Conservation (phyloP, 2,113 vertebrate species). For the Chloropsis cyanopogon region DNA sequence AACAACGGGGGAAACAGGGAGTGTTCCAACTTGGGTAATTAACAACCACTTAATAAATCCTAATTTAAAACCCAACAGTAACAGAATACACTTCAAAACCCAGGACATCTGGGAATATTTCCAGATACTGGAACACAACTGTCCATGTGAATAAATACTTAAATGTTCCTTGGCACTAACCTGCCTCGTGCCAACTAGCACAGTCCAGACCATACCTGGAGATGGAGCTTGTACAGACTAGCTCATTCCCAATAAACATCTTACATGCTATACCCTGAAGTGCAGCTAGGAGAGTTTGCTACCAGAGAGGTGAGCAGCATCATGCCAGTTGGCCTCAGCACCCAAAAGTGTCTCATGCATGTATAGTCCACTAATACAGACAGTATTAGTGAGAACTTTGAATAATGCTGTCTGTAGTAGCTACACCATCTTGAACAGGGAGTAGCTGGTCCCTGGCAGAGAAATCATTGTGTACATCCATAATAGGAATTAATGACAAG, state of each 20-base stretch:
- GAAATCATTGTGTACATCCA: not conserved
- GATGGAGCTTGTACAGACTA: not conserved
- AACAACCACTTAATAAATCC: no score
- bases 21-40: no score
- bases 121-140: not conserved
- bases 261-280: not conserved
- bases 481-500: not conserved
- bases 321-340: not conserved
- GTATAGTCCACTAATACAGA: not conserved
- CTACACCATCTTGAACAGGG: not conserved
- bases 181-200: not conserved
- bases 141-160: not conserved
- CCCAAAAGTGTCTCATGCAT: not conserved
- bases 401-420: not conserved
- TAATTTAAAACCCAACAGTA: no score
- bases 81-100: no score
- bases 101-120: not conserved
- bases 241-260: not conserved
- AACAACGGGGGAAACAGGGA: no score
- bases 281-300: not conserved
- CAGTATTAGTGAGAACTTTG: not conserved
- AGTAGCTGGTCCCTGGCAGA: not conserved
- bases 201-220: not conserved
- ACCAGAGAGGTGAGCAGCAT: not conserved
- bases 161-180: not conserved